These are phyloP conservation scores for Caenorhabditis wallacei DNA, from an alignment of 2,888 invertebrate genomes.

Conservation along the genomic window DNA sequence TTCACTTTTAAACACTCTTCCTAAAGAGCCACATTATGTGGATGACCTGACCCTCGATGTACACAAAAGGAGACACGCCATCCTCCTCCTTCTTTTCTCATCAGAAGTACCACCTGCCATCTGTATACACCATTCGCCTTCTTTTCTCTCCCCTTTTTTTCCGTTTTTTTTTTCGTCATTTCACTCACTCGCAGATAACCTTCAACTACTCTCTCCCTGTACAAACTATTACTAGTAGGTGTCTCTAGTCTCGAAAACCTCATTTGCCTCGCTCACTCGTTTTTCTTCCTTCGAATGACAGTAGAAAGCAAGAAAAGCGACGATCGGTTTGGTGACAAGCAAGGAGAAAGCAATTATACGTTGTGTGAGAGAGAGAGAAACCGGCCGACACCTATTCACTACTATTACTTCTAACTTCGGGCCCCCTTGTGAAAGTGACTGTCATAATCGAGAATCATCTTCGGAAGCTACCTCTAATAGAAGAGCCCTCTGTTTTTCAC, in stretches of 20 bases:
- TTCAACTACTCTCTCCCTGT: conserved; percentile 27
- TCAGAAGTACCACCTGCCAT: conserved; percentile 43
- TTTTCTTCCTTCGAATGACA: background rate
- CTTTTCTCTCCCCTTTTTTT: background rate
- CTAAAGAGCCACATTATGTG: conserved; percentile 6
- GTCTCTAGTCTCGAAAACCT: conserved; percentile 37
- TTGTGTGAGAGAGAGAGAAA: conserved; percentile 33
- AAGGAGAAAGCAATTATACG: conserved; percentile 59
- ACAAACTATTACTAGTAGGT: conserved; percentile 16
- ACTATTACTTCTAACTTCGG: conserved; percentile 18
- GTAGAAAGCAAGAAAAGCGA: background rate
- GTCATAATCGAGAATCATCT: conserved; percentile 1
- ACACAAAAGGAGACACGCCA: conserved; percentile 41
- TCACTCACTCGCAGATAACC: conserved; percentile 29
- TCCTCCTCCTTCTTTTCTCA: background rate
- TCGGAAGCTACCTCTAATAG: background rate
- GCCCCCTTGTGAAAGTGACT: conserved; percentile 1
- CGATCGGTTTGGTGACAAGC: conserved; percentile 51
- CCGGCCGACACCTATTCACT: conserved; percentile 49
- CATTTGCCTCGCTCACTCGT: conserved; percentile 3
- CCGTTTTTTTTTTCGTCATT: background rate
- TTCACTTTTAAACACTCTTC: background rate
- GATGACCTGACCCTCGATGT: conserved; percentile 45
- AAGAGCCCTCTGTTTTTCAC: background rate
- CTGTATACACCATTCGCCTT: conserved; percentile 17